Conservation (phyloP, 2,797 vertebrate species). For the Hybognathus amarus region DNA sequence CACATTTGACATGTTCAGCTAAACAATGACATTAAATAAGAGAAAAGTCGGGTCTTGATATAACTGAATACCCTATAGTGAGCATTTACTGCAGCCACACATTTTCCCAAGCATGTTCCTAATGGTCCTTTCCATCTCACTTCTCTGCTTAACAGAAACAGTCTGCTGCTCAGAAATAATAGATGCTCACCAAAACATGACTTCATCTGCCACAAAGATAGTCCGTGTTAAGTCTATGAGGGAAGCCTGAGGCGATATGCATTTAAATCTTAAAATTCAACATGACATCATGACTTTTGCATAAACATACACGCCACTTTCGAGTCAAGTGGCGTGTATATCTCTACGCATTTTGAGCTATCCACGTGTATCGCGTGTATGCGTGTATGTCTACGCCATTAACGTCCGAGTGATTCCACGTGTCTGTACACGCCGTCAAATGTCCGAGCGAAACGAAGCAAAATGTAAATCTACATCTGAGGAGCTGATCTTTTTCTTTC, state of each 20-base stretch:
- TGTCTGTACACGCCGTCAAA: no score
- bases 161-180: conserved; percentile 51
- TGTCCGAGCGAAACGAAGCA: no score
- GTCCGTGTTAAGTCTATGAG: not conserved
- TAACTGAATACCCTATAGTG: not conserved
- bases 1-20: not conserved
- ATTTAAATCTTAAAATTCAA: conserved; percentile 5
- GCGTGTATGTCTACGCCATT: no score
- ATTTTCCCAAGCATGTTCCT: conserved; percentile 20
- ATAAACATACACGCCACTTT: no score
- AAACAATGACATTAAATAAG: not conserved
- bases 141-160: conserved; percentile 35
- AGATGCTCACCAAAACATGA: conserved; percentile 39
- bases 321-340: no score
- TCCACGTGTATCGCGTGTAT: no score
- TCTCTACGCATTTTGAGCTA: no score
- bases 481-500: no score
- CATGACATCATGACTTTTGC: no score
- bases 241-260: conserved; percentile 1
- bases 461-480: no score
- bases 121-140: not conserved
- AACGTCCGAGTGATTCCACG: no score
- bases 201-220: conserved; percentile 29
- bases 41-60: not conserved
- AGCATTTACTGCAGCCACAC: not conserved